Evolutionary conservation across 1,140 invertebrate genomes (phyloP).

Genomic region (Babylonia areolata): DNA sequence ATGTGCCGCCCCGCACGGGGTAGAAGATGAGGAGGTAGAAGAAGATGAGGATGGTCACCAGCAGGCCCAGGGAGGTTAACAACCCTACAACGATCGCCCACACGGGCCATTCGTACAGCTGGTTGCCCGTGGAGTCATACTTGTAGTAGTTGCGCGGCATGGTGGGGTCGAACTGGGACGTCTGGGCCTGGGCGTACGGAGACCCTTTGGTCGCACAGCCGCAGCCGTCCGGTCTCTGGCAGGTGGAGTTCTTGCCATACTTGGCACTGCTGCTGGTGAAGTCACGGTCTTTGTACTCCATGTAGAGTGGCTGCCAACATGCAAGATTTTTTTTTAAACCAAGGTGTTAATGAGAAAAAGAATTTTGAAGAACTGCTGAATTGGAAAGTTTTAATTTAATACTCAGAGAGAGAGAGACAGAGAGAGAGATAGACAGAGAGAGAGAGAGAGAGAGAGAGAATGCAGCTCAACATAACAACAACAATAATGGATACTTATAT

Average conservation of each 20-base stretch:
- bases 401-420: too few relatives aligned
- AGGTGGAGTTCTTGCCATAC: constrained; percentile 8
- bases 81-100: constrained; percentile 74
- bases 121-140: constrained; percentile 50
- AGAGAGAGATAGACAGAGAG: too few relatives aligned
- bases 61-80: constrained; percentile 69
- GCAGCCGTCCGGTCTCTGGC: constrained; percentile 37
- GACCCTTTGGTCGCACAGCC: constrained; percentile 19
- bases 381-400: too few relatives aligned
- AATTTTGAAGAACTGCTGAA: too few relatives aligned
- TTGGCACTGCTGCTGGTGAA: neutral
- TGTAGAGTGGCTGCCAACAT: neutral
- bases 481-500: too few relatives aligned
- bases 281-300: neutral
- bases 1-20: constrained; percentile 75
- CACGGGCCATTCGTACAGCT: constrained; percentile 65
- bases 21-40: constrained; percentile 76
- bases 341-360: too few relatives aligned
- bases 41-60: constrained; percentile 73
- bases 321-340: too few relatives aligned
- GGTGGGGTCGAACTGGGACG: constrained; percentile 1
- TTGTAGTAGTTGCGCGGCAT: constrained; percentile 65
- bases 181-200: constrained; percentile 22
- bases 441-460: constrained; percentile 19
- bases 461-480: too few relatives aligned